Evolutionary conservation across 1,140 invertebrate genomes (phyloP), one percentile per base, ranked within the genome.

Genomic region (Ridgeia piscesae): DNA sequence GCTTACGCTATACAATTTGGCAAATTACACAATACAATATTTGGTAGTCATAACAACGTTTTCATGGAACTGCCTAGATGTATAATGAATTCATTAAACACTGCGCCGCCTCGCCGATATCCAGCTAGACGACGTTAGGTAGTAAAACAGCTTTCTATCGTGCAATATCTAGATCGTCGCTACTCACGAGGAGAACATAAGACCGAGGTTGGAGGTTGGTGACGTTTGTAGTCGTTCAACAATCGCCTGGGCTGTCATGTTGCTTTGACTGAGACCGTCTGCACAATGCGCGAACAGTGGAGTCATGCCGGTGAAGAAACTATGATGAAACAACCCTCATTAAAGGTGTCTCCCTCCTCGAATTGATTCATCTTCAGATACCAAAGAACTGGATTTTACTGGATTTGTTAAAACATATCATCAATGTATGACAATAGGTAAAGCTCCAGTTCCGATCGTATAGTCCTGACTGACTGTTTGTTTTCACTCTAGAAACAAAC

Each of bases 261-360:
- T 77, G 58, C n/a, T n/a, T 17, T 21, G 2, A 27, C 27, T 21
- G n/a, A 77, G 14, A 77, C 58, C 11, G 2, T 77, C 58, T 77
- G 17, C 58, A 31, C 14, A 77, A 17, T 77, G 58, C 2, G 58
- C 58, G 27, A 77, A 21, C 58, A 77, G 58, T 2, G 58, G 58
- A 31, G 58, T 77, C 58, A 77, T 17, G 14, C 17, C 58, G 58
- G 27, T 77, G 58, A 77, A 77, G 17, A 77, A 21, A 77, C 58
- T 77, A 21, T 31, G 58, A 77, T 35, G 94, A 91, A 50, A 17
- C 14, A 42, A 27, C 90, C 14, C 89, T 50, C 48, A 50, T 21
- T 0, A 77, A 31, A 77, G 2, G 17, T 27, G 27, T 50, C 21
- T 11, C 21, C 58, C 58, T 77, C 58, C 11, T 77, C 58, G 11